Base-by-base conservation (phyloP, 2,888 invertebrate species). In the Harmothoe impar region DNA sequence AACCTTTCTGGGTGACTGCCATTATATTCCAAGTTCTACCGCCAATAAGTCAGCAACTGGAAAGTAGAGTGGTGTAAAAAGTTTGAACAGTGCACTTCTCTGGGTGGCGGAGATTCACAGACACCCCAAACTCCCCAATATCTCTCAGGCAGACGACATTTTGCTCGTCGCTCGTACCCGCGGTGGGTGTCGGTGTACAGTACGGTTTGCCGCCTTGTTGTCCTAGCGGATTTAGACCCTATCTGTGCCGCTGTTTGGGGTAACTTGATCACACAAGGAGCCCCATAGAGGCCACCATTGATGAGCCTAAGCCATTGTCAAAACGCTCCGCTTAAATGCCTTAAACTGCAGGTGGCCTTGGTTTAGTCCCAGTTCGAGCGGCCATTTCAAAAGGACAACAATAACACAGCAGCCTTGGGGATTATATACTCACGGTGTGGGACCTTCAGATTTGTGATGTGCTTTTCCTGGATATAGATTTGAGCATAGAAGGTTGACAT, bases 281-380 rank as follows among this genome's bases (percentile, higher is more conserved):
- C 29, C 29, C 72, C 15, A 72, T 72, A 72, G 72, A 72, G 72
- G 72, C n/a, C 72, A 29, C 72, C 72, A 72, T 72, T 72, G 72
- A 72, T 72, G 72, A 72, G 72, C 31, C 72, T 72, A 72, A 72
- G 72, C 72, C 72, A 72, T 72, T 72, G 72, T 72, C 72, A 72
- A 72, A 72, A 72, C 72, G 72, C 72, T 29, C 72, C 29, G 31
- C 72, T 29, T 29, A 72, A 72, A n/a, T 72, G 72, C 72, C 20
- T 25, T 25, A 15, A 15, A 29, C 25, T 72, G 72, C 72, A 72
- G 72, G 72, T 72, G 72, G 72, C 72, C 72, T 72, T 72, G 72
- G 72, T 25, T 72, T 29, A 29, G n/a, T 72, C 25, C 20, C 72
- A 25, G 31, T 72, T 72, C 29, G 31, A 29, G 72, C 72, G 25